Percentiles rank a stretch among this genome's conserved stretches.
Evolutionary conservation across 2,113 vertebrate genomes (phyloP).

Genomic region (Salvelinus namaycush): DNA sequence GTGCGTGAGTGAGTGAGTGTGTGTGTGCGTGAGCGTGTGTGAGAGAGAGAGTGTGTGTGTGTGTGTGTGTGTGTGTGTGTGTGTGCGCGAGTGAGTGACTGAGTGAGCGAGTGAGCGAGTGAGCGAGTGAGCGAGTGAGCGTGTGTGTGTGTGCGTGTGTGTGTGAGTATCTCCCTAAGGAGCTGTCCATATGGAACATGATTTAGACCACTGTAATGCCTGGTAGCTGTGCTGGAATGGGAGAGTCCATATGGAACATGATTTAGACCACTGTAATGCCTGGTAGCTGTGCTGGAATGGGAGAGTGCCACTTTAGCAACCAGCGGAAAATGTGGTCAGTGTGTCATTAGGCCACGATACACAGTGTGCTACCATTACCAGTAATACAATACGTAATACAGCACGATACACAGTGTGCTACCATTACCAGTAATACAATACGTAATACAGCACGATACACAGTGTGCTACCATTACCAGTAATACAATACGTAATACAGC

Average conservation of each 20-base stretch:
- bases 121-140: not conserved
- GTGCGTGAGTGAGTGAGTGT: too few relatives aligned
- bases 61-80: not conserved
- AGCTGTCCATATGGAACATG: conserved; percentile 8
- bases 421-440: conserved; percentile 11
- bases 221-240: conserved; percentile 47
- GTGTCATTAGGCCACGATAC: conserved; percentile 61
- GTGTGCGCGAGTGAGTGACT: conserved; percentile 26
- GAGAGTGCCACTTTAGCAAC: conserved; percentile 44
- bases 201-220: conserved; percentile 19
- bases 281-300: conserved; percentile 47
- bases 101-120: conserved; percentile 30
- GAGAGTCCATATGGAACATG: conserved; percentile 28
- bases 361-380: conserved; percentile 52
- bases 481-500: not conserved
- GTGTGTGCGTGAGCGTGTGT: not conserved
- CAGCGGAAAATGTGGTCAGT: conserved; percentile 56
- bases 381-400: too few relatives aligned
- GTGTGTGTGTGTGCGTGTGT: not conserved
- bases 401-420: conserved; percentile 48
- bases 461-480: conserved; percentile 47
- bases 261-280: conserved; percentile 19
- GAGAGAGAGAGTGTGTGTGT: not conserved
- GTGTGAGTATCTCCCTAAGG: not conserved
- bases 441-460: conserved; percentile 47